Base-by-base conservation (phyloP, 2,888 invertebrate genomes). In the Sturmia bella region DNA sequence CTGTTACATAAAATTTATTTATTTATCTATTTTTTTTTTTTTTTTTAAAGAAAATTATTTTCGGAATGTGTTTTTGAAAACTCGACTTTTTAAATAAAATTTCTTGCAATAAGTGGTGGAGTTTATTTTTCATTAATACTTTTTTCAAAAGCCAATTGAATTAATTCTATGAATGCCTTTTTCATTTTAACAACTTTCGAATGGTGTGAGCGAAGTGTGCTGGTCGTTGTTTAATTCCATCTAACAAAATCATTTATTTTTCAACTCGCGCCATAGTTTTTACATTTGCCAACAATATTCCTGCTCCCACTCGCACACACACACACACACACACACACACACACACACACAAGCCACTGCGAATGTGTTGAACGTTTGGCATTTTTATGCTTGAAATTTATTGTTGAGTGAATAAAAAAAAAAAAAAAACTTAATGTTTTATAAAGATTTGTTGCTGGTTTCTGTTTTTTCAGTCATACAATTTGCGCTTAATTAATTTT, bases 401-500 rank as follows among this genome's bases (percentile, higher is more conserved):
- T 63, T 39, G 48, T 56, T 48, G 17, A 37, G 54, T 32, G 9
- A 32, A 41, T 1, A 52, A 17, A 54, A 41, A 4, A 52, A 17
- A 54, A 2, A 17, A 21, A 50, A 32, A 59, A 59, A 63, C 32
- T 43, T 45, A 9, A 21, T 15, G 15, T 54, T 52, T 56, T 64
- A 48, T 45, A 57, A 13, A 64, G 39, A 48, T 56, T 74, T 64
- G 19, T 48, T 74, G 17, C 56, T 54, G 43, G 32, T 32, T 61
- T 3, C 9, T 12, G 39, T 52, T 72, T 15, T 56, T 11, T 37
- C 12, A 32, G 21, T 39, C 37, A 37, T 19, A 45, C 54, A 45
- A 54, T 57, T 74, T 56, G 56, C 63, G 74, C 64, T 74, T 74
- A 66, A 74, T 74, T 74, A 74, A 74, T 64, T 74, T 74, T 64